Conservation (phyloP, 2,888 invertebrate species). For the Brachynemurus nebulosus region DNA sequence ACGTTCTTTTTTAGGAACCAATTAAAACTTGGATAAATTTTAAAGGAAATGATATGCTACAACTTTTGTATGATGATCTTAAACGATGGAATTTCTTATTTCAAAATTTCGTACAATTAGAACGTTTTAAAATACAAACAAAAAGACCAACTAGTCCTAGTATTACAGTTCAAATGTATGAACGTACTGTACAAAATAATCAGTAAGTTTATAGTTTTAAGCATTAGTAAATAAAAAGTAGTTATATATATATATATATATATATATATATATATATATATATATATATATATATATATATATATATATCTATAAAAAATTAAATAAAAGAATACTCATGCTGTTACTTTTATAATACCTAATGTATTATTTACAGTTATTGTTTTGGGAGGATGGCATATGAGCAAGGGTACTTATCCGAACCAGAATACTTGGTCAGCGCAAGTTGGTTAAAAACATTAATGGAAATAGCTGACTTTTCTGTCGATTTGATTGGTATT, state of each 20-base stretch:
- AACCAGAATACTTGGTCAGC: slow-evolving; percentile 65
- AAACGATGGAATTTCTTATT: slow-evolving; percentile 73
- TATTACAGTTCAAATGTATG: slow-evolving; percentile 73
- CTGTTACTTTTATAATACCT: too few relatives aligned
- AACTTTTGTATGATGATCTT: slow-evolving; percentile 77
- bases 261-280: too few relatives aligned
- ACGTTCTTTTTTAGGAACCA: too few relatives aligned
- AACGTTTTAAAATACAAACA: slow-evolving; percentile 73
- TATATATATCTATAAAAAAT: too few relatives aligned
- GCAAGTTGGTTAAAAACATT: slow-evolving; percentile 82
- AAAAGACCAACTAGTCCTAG: slow-evolving; percentile 33
- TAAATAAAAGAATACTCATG: too few relatives aligned
- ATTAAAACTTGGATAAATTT: slow-evolving; percentile 75
- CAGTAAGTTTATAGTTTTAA: too few relatives aligned
- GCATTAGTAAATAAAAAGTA: too few relatives aligned
- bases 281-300: too few relatives aligned
- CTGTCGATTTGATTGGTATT: slow-evolving; percentile 79
- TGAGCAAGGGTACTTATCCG: slow-evolving; percentile 50
- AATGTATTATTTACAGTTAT: too few relatives aligned
- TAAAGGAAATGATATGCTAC: slow-evolving; percentile 64
- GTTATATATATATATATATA: too few relatives aligned
- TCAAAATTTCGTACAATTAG: slow-evolving; percentile 82
- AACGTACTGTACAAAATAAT: slow-evolving; percentile 77
- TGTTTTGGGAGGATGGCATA: slow-evolving; percentile 76
- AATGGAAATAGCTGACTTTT: slow-evolving; percentile 52